A percentile compares a stretch with the other conserved stretches of the same genome.
Conservation (phyloP, 2,888 invertebrate species). For the Sminthurinus aureus region DNA sequence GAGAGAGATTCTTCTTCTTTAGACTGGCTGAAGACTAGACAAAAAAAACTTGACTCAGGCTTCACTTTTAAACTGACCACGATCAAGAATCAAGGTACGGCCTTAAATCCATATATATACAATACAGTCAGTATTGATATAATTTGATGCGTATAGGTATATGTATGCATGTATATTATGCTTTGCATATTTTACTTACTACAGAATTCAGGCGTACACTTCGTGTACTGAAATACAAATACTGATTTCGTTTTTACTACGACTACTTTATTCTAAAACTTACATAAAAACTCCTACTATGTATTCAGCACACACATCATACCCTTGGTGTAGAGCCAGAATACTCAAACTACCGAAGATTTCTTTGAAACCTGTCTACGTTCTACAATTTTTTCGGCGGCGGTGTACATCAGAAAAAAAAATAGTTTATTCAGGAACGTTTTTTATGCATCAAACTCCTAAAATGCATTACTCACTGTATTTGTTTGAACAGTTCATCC, state of each 20-base stretch:
- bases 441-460: neutral
- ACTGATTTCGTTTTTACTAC: neutral
- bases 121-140: neutral
- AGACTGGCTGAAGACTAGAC: neutral
- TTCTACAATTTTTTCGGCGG: constrained; percentile 7
- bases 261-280: neutral
- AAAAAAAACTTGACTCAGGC: constrained; percentile 20
- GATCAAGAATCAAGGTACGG: constrained; percentile 22
- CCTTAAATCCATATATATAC: neutral
- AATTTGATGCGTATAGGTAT: neutral
- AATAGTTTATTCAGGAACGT: neutral
- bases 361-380: constrained; percentile 4
- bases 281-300: neutral
- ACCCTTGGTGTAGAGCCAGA: neutral
- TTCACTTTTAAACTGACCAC: constrained; percentile 16
- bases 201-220: neutral
- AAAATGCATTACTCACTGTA: neutral
- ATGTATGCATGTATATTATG: neutral
- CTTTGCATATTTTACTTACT: neutral
- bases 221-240: neutral
- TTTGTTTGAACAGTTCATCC: neutral
- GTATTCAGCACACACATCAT: neutral
- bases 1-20: neutral
- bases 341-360: neutral
- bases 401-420: neutral